Evolutionary conservation across 1,140 invertebrate species (phyloP).

Genomic region (Druon quercuslanigerum): DNA sequence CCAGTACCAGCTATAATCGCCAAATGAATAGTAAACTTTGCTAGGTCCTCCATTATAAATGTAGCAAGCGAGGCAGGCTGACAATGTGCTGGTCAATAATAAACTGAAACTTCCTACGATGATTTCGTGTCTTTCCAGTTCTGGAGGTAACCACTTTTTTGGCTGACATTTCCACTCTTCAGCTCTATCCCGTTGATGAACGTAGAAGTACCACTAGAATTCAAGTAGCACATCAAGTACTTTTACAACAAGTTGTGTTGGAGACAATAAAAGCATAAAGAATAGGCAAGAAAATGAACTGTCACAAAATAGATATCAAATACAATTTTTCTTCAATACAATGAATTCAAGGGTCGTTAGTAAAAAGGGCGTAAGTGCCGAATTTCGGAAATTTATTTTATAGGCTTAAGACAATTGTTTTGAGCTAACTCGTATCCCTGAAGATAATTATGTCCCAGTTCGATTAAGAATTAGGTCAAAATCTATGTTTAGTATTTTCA

Average conservation of each 20-base stretch:
- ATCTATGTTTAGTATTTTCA: too few relatives aligned
- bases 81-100: conserved; percentile 75
- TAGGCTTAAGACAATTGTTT: too few relatives aligned
- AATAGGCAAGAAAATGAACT: too few relatives aligned
- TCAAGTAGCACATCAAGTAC: conserved; percentile 31
- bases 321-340: too few relatives aligned
- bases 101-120: conserved; percentile 79
- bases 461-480: too few relatives aligned
- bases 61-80: conserved; percentile 80
- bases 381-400: too few relatives aligned
- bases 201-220: conserved; percentile 83
- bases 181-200: conserved; percentile 76
- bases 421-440: too few relatives aligned
- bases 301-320: too few relatives aligned
- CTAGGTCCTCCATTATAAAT: conserved; percentile 81
- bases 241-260: conserved; percentile 19
- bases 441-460: too few relatives aligned
- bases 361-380: too few relatives aligned
- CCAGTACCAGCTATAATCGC: conserved; percentile 81
- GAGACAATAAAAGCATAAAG: too few relatives aligned
- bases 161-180: conserved; percentile 87
- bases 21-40: conserved; percentile 80
- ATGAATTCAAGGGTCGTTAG: too few relatives aligned
- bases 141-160: conserved; percentile 80
- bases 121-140: conserved; percentile 83